These are phyloP conservation scores for Myotis myotis DNA, from an alignment of 2,797 vertebrate species.

Conservation along the genomic window DNA sequence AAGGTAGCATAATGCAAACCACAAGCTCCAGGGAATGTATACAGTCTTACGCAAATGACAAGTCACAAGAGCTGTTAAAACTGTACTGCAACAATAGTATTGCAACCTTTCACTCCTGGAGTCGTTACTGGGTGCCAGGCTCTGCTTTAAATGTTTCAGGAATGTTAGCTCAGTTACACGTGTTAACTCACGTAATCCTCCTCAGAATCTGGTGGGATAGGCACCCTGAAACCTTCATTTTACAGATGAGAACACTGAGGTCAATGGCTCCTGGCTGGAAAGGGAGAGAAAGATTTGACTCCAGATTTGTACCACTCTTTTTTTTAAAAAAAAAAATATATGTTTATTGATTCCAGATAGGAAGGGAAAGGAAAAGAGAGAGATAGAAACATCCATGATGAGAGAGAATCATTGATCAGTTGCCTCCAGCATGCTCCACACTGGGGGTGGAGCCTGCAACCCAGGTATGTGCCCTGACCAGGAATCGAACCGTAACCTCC, in stretches of 20 bases:
- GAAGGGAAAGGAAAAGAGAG: too few relatives aligned
- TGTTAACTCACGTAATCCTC: neutral
- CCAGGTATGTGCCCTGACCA: too few relatives aligned
- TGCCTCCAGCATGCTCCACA: too few relatives aligned
- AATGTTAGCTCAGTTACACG: neutral
- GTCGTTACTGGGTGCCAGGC: neutral
- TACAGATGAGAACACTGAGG: neutral
- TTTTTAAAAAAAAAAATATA: too few relatives aligned
- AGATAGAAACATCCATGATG: too few relatives aligned
- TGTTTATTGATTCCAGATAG: too few relatives aligned
- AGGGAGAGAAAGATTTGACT: neutral
- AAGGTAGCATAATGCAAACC: neutral
- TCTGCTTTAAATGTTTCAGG: neutral
- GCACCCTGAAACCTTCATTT: neutral
- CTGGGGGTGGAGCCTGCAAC: too few relatives aligned
- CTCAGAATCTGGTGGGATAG: neutral
- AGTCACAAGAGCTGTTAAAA: neutral
- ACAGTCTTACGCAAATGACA: constrained; percentile 10
- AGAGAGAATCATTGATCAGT: too few relatives aligned
- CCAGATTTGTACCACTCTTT: neutral
- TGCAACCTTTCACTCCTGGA: neutral
- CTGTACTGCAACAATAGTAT: neutral
- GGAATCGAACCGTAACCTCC: too few relatives aligned
- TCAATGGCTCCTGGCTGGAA: neutral
- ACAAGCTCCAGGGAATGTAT: neutral